Percentiles rank a stretch among this genome's conserved stretches.
phyloP scores from a whole-genome alignment of 2,797 vertebrate genomes.

The Karalla daura region DNA sequence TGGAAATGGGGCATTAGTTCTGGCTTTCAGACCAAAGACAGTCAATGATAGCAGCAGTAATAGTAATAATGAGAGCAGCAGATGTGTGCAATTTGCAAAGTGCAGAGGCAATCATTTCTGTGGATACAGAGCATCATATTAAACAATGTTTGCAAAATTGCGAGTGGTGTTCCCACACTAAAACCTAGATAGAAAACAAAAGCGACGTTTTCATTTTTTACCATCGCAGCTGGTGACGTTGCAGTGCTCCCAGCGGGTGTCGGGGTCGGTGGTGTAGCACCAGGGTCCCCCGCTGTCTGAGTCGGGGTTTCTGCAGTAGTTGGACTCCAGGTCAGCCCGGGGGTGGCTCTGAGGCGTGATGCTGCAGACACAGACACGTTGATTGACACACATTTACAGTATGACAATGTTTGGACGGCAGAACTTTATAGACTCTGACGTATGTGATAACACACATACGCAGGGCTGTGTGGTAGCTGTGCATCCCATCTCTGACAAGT shows the following conservation, averaged over 20 bases:
- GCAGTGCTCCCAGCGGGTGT: constrained; percentile 88
- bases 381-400: not conserved
- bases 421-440: not conserved
- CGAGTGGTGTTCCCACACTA: no score
- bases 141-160: no score
- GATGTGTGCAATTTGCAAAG: no score
- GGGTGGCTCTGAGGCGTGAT: constrained; percentile 79
- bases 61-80: no score
- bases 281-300: constrained; percentile 86
- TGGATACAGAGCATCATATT: no score
- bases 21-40: no score
- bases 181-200: no score
- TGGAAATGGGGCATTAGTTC: no score
- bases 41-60: no score
- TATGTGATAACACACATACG: constrained; percentile 80
- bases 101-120: no score
- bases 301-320: constrained; percentile 96
- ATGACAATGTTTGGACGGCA: accelerated
- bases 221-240: constrained; percentile 89
- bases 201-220: constrained; percentile 67
- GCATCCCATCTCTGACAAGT: constrained; percentile 89
- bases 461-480: constrained; percentile 86
- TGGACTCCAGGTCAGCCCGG: constrained; percentile 86
- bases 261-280: constrained; percentile 91
- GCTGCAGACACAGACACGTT: constrained; percentile 71